Percentiles rank a stretch among this genome's conserved stretches.
These are phyloP conservation scores for Shinisaurus crocodilurus DNA, from an alignment of 2,113 vertebrate species.

Conservation along the genomic window DNA sequence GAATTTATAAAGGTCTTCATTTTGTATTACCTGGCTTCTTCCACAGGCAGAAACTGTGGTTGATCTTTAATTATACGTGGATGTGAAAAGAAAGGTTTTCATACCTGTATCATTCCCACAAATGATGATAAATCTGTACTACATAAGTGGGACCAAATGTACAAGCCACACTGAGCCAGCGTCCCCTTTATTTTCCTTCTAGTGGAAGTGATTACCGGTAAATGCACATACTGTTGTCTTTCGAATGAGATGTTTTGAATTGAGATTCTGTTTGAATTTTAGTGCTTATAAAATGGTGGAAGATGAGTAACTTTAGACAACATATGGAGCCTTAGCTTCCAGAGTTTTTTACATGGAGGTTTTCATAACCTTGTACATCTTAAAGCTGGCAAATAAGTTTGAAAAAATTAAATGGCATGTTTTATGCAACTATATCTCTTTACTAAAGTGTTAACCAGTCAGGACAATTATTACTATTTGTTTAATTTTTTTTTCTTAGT, in stretches of 20 bases:
- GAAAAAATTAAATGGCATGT: neutral
- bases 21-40: neutral
- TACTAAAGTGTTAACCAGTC: neutral
- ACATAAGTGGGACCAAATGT: neutral
- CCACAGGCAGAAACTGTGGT: neutral
- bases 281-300: neutral
- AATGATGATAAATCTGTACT: neutral
- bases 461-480: neutral
- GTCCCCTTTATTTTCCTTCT: neutral
- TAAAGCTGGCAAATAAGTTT: neutral
- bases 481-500: slow-evolving; percentile 50
- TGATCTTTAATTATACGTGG: neutral
- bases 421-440: neutral
- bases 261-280: neutral
- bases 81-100: neutral
- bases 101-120: neutral
- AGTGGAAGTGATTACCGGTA: neutral
- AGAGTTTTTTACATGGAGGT: neutral
- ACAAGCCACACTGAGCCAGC: neutral
- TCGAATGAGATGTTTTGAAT: neutral
- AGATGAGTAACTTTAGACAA: neutral
- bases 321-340: neutral
- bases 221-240: neutral
- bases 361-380: neutral
- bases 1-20: neutral